Evolutionary conservation across 92 coral and sea anemone species (phyloP).

Genomic region (Epizoanthus ramosus): DNA sequence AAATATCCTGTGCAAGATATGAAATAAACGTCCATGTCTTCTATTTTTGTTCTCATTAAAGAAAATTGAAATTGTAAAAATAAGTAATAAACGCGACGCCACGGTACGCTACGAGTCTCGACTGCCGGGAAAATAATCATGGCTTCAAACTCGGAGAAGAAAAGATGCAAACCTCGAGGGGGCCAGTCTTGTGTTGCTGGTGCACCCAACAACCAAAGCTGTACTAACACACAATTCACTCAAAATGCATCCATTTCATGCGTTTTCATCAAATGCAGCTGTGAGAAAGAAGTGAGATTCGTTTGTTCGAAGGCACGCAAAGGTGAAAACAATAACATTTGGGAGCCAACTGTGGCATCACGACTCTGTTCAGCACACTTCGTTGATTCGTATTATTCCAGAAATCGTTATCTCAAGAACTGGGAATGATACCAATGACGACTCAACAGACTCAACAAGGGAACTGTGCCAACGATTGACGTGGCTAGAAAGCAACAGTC

Average conservation of each 20-base stretch:
- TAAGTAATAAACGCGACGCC: too few relatives aligned
- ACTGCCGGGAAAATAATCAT: too few relatives aligned
- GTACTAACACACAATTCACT: slow-evolving; percentile 40
- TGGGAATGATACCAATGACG: too few relatives aligned
- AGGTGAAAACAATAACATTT: background rate
- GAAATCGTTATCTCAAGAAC: background rate
- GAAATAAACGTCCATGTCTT: too few relatives aligned
- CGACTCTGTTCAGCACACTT: slow-evolving; percentile 10
- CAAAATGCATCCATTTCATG: slow-evolving; percentile 1
- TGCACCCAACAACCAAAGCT: slow-evolving; percentile 40
- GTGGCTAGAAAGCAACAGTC: slow-evolving; percentile 5
- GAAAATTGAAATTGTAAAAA: too few relatives aligned
- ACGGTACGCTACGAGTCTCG: too few relatives aligned
- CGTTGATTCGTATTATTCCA: background rate
- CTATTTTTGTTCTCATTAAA: too few relatives aligned
- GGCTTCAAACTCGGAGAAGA: too few relatives aligned
- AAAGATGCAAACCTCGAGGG: slow-evolving; percentile 21
- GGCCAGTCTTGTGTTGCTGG: slow-evolving; percentile 47
- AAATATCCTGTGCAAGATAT: too few relatives aligned
- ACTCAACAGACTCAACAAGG: too few relatives aligned
- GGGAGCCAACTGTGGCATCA: background rate
- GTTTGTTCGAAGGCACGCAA: background rate
- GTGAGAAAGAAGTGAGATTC: background rate
- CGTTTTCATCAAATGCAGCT: background rate
- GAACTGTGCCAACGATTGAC: background rate